Percentiles rank a stretch among this genome's conserved stretches.
Evolutionary conservation across 1,140 invertebrate species (phyloP).

Genomic region (Rhizoglyphus robini): DNA sequence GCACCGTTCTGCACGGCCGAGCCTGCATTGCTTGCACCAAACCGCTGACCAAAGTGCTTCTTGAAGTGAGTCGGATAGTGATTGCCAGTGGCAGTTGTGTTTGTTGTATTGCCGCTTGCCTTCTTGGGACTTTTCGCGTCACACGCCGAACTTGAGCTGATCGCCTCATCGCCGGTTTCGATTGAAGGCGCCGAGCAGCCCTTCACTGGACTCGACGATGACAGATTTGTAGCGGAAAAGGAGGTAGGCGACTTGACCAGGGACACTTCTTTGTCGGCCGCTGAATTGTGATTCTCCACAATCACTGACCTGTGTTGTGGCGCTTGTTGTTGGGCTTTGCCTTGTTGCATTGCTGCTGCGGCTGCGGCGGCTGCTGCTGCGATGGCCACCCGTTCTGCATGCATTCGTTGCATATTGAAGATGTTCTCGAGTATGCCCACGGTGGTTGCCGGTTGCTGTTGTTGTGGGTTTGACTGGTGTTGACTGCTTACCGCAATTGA

Average conservation of each 20-base stretch:
- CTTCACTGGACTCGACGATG: background rate
- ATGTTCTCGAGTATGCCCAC: conserved; percentile 56
- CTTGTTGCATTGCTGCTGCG: background rate
- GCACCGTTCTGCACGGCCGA: too few relatives aligned
- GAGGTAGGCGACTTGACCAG: background rate
- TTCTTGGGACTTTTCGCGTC: background rate
- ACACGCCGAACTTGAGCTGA: background rate
- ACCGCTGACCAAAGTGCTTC: conserved; percentile 16
- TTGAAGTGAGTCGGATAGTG: conserved; percentile 18
- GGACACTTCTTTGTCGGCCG: background rate
- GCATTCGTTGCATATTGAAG: conserved; percentile 35
- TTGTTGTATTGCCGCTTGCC: background rate
- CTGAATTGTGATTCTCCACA: background rate
- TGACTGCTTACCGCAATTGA: background rate
- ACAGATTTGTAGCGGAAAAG: background rate
- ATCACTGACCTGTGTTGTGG: conserved; percentile 3
- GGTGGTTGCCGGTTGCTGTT: background rate
- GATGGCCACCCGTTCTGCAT: conserved; percentile 19
- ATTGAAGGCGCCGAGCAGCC: background rate
- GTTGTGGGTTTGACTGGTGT: background rate
- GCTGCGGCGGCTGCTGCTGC: conserved; percentile 7
- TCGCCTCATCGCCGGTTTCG: background rate
- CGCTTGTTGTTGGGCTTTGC: background rate
- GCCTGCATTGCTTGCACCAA: too few relatives aligned
- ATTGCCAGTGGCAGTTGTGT: background rate